Evolutionary conservation across 2,113 vertebrate genomes (phyloP).

Genomic region (Calyptommatus sinebrachiatus): DNA sequence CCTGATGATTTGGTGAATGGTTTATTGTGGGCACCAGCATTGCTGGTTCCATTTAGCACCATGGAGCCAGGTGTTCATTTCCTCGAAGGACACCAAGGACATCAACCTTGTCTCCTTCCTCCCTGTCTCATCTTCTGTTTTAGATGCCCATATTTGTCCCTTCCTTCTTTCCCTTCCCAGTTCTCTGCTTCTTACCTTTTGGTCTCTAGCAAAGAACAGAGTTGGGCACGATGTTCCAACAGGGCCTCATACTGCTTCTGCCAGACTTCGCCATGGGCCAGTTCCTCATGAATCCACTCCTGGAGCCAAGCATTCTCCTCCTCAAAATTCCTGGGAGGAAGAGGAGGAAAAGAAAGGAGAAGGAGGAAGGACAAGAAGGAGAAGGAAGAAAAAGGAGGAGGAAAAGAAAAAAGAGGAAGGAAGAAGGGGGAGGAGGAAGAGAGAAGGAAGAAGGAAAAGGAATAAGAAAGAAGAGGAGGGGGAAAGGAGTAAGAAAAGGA

Average conservation of each 20-base stretch:
- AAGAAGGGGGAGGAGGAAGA: no score
- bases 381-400: no score
- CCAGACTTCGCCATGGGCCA: conserved; percentile 11
- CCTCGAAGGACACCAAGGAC: no score
- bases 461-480: no score
- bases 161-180: neutral
- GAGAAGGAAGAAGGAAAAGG: no score
- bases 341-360: neutral
- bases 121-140: neutral
- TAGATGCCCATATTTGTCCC: neutral
- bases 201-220: neutral
- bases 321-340: conserved; percentile 11
- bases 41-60: no score
- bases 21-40: no score
- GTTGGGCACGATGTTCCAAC: conserved; percentile 1
- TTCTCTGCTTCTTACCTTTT: conserved; percentile 15
- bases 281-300: conserved; percentile 25
- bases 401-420: no score
- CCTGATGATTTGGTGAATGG: no score
- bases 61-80: no score
- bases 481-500: no score
- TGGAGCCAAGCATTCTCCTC: conserved; percentile 12
- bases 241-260: conserved; percentile 14
- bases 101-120: neutral
- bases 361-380: no score